Conservation (phyloP, 2,797 vertebrate species). For the Hapalemur alaotrensis region DNA sequence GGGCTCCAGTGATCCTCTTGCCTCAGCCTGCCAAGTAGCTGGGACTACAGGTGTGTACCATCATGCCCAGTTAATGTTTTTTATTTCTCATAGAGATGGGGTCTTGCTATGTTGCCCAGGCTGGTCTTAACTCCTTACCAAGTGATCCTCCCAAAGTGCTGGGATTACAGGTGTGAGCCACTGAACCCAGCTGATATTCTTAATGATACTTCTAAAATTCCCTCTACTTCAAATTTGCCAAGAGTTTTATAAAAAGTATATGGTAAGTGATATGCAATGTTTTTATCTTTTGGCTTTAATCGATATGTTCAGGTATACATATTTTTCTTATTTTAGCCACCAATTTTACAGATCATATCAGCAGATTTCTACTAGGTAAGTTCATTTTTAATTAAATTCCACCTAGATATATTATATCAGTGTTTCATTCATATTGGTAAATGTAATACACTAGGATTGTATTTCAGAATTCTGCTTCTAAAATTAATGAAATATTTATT, state of each 20-base stretch:
- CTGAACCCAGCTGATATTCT: background rate
- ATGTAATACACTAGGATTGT: background rate
- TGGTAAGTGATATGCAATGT: background rate
- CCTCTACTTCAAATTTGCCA: background rate
- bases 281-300: background rate
- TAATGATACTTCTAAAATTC: background rate
- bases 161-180: too few relatives aligned
- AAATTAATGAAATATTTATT: background rate
- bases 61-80: too few relatives aligned
- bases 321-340: background rate
- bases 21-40: too few relatives aligned
- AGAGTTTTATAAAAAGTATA: background rate
- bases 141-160: too few relatives aligned
- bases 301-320: background rate
- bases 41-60: too few relatives aligned
- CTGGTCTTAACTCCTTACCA: too few relatives aligned
- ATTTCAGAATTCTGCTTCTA: background rate
- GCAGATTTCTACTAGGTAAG: background rate
- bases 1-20: too few relatives aligned
- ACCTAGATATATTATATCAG: background rate
- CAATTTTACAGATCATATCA: background rate
- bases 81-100: too few relatives aligned
- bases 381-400: background rate
- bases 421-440: background rate
- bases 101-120: too few relatives aligned